Percentiles rank a stretch among this genome's conserved stretches.
These are phyloP conservation scores for Euzophera pinguis DNA, from an alignment of 2,888 invertebrate species.

Conservation along the genomic window DNA sequence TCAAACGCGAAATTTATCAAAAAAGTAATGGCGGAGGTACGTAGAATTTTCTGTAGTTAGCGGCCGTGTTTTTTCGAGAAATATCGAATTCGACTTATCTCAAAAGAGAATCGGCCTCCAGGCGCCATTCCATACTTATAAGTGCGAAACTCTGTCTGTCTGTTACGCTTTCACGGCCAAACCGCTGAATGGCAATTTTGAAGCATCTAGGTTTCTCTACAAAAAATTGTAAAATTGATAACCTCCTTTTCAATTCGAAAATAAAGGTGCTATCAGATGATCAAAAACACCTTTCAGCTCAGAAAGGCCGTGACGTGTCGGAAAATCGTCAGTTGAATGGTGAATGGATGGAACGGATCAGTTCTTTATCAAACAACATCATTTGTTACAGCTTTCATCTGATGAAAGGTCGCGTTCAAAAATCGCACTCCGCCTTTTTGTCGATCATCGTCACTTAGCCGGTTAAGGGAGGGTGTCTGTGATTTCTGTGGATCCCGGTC, in stretches of 20 bases:
- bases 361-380: slow-evolving; percentile 64
- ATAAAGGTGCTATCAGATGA: not conserved
- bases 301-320: slow-evolving; percentile 1
- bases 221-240: too few relatives aligned
- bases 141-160: too few relatives aligned
- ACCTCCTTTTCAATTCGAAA: not conserved
- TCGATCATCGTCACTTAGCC: slow-evolving; percentile 79
- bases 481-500: slow-evolving; percentile 4
- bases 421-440: slow-evolving; percentile 76
- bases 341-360: slow-evolving; percentile 4
- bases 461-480: slow-evolving; percentile 38
- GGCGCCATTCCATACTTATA: too few relatives aligned
- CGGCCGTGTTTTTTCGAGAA: too few relatives aligned
- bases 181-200: too few relatives aligned
- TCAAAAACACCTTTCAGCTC: slow-evolving; percentile 5
- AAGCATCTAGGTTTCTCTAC: too few relatives aligned
- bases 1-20: too few relatives aligned
- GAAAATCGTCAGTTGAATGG: slow-evolving; percentile 5
- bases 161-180: too few relatives aligned
- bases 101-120: too few relatives aligned
- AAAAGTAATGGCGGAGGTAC: too few relatives aligned
- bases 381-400: slow-evolving; percentile 72
- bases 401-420: slow-evolving; percentile 75
- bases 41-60: too few relatives aligned
- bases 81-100: too few relatives aligned